Conservation (phyloP, 2,888 invertebrate species). For the Arctia plantaginis region DNA sequence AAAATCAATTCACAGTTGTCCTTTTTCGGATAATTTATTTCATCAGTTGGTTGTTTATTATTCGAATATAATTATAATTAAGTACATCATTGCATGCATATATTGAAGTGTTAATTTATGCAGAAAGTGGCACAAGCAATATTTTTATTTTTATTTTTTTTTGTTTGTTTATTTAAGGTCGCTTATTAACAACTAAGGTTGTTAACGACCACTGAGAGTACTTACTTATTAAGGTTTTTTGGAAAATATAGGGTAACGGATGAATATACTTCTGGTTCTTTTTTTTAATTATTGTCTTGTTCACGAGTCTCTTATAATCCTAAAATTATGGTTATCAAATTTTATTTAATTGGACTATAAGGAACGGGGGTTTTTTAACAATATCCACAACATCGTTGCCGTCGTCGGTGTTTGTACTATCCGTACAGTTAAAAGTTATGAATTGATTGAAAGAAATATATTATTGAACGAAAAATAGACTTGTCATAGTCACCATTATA, state of each 20-base stretch:
- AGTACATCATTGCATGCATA: constrained; percentile 20
- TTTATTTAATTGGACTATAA: not conserved
- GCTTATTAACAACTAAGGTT: no score
- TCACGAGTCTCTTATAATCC: no score
- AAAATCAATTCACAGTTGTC: constrained; percentile 36
- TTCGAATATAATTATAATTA: constrained; percentile 20
- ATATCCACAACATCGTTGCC: no score
- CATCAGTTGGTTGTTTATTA: constrained; percentile 29
- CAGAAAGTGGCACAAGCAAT: constrained; percentile 1
- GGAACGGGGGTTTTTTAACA: not conserved
- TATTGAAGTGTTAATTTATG: constrained; percentile 20
- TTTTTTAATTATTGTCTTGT: not conserved
- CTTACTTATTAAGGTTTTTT: not conserved
- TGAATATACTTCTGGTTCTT: not conserved
- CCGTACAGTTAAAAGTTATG: no score
- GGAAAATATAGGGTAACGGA: not conserved
- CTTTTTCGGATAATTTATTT: constrained; percentile 37
- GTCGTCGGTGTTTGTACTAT: no score
- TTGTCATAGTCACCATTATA: no score
- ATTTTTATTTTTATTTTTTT: no score
- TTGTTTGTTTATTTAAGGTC: no score
- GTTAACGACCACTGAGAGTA: no score
- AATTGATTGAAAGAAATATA: not conserved
- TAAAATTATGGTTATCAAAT: not conserved
- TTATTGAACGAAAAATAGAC: not conserved